Evolutionary conservation across 2,797 vertebrate species (phyloP).

Genomic region (Diceros bicornis): DNA sequence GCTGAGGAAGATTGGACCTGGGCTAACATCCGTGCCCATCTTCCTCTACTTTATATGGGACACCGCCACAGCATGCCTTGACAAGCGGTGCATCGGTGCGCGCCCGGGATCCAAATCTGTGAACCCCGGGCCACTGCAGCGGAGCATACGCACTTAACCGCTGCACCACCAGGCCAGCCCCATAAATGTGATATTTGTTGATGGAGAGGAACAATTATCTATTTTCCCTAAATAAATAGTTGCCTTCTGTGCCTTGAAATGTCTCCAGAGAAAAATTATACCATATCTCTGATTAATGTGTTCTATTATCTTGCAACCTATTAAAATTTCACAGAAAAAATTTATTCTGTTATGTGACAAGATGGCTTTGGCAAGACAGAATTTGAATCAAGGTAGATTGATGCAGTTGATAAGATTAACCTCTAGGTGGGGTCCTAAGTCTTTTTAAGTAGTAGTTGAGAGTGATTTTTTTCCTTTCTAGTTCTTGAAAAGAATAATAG

Average conservation of each 20-base stretch:
- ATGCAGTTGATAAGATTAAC: slow-evolving; percentile 52
- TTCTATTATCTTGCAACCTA: slow-evolving; percentile 36
- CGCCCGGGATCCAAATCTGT: too few relatives aligned
- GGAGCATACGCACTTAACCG: too few relatives aligned
- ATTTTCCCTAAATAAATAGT: background rate
- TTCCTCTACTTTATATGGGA: too few relatives aligned
- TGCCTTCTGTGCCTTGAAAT: background rate
- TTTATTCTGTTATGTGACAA: background rate
- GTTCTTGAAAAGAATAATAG: slow-evolving; percentile 58
- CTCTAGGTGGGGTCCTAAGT: slow-evolving; percentile 49
- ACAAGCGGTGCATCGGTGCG: too few relatives aligned
- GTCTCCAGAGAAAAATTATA: slow-evolving; percentile 34
- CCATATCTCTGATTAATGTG: background rate
- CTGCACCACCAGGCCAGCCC: too few relatives aligned
- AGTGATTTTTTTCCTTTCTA: background rate
- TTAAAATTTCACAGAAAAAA: slow-evolving; percentile 60
- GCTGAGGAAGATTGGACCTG: too few relatives aligned
- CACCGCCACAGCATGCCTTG: too few relatives aligned
- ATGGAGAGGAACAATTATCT: background rate
- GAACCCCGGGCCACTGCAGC: too few relatives aligned
- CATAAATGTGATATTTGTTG: background rate
- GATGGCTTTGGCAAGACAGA: background rate
- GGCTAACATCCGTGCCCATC: too few relatives aligned
- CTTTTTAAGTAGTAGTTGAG: slow-evolving; percentile 27
- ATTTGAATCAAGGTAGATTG: slow-evolving; percentile 11